These are phyloP conservation scores for Lordiphosa mommai DNA, from an alignment of 1,140 invertebrate species.

Conservation along the genomic window DNA sequence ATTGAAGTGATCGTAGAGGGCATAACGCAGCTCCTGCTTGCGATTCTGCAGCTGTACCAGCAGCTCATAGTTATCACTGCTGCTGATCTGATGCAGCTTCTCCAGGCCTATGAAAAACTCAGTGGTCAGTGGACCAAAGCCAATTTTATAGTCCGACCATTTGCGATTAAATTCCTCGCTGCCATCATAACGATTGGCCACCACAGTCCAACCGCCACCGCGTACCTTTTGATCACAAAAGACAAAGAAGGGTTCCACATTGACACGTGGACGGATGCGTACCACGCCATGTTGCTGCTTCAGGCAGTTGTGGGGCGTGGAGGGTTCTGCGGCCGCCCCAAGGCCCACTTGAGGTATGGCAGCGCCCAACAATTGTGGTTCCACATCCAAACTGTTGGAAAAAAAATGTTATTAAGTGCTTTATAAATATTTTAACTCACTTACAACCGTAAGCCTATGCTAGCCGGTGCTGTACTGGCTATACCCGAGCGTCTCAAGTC, in stretches of 20 bases:
- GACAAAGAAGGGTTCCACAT: conserved; percentile 50
- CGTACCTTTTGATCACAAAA: conserved; percentile 51
- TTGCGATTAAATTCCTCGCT: conserved; percentile 48
- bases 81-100: conserved; percentile 48
- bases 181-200: conserved; percentile 47
- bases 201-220: conserved; percentile 51
- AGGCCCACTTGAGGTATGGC: background rate
- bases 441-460: conserved; percentile 34
- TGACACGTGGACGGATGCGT: conserved; percentile 26
- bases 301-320: conserved; percentile 33
- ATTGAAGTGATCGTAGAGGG: conserved; percentile 57
- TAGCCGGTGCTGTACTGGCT: background rate
- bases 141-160: conserved; percentile 58
- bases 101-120: conserved; percentile 65
- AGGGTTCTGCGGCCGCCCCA: background rate
- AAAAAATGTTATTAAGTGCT: background rate
- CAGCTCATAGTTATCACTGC: conserved; percentile 50
- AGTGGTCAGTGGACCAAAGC: conserved; percentile 29
- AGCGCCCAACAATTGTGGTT: conserved; percentile 5
- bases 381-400: conserved; percentile 27
- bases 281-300: conserved; percentile 46
- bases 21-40: conserved; percentile 44
- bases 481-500: conserved; percentile 26
- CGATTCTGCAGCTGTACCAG: conserved; percentile 49
- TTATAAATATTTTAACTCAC: too few relatives aligned